Base-by-base conservation (phyloP, 2,888 invertebrate genomes). In the Epinotia brunnichana region DNA sequence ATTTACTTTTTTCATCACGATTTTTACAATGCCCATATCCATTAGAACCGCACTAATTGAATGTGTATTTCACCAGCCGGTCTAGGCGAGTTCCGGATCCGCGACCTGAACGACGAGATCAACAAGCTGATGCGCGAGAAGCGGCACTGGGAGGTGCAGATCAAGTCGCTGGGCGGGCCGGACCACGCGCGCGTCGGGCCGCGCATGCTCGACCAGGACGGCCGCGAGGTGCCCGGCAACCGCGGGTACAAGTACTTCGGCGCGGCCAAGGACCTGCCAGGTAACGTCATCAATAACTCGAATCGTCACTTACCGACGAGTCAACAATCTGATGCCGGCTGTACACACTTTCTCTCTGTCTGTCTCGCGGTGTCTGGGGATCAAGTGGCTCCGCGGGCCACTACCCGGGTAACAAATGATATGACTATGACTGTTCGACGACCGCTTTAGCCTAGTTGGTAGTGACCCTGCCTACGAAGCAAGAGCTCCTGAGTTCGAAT, bases 201-300 rank as follows among this genome's bases (percentile, higher is more conserved):
- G 0, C 95, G 97, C 83, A 98, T 98, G 97, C 94, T 98, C 70
- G 98, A 98, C 87, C 97, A 98, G 79, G 98, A 98, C 86, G 98
- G 98, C 1, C 97, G 97, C 81, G 99, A 99, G 91, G 99, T 99
- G 0, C 99, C 99, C 0, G 99, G 99, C 15, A 99, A 99, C 90
- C 95, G 98, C 77, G 99, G 99, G 0, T 99, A 99, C 89, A 99
- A 99, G 90, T 99, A 99, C 90, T 99, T 99, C 90, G 99, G 99
- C 48, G 99, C 99, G 21, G 98, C 99, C 0, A 98, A 98, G 89
- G 99, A 99, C 90, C 93, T 99, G 78, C 99, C 99, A 69, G 99
- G 95, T 95, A 56, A 62, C 9, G 9, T 35, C 11, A 29, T 7
- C 3, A 10, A 24, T 21, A 62, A n/a, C n/a, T n/a, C n/a, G n/a